Base-by-base conservation (phyloP, 2,888 invertebrate species). In the Lycia hirtaria region DNA sequence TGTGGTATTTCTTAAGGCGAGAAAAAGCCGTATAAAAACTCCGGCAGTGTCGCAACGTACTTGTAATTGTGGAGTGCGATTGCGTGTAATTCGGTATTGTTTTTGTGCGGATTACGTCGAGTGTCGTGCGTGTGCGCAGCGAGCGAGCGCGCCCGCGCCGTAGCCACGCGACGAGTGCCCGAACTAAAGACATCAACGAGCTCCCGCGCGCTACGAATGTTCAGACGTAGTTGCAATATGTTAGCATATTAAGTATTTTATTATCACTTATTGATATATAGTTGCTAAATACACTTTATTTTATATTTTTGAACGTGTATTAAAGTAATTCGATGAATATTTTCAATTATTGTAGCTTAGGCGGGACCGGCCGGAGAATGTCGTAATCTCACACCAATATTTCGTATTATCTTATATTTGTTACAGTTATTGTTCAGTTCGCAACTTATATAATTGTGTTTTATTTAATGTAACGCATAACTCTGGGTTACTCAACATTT, bases 31-130 rank as follows among this genome's bases (percentile, higher is more conserved):
- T 35, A 47, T 38, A 56, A 62, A 62, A 57, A 56, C 41, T 9
- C 19, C 48, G 47, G 30, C 22, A 48, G 35, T 62, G 38, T 48
- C 28, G 56, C 30, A 60, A 60, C 30, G n/a, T 7, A 47, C 47
- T 49, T 51, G 50, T 56, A 53, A 54, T 56, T 56, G 43, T 5
- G 24, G 17, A 48, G 28, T 22, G 43, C 33, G 32, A 48, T 63
- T 57, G 63, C 63, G 49, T 49, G 30, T 41, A 57, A 55, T 55
- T 55, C 41, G 44, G 38, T 49, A 64, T 58, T 60, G 58, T 56
- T 63, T 63, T 63, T 64, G 55, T 14, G 28, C 17, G 52, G 41
- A 37, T 53, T 54, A 50, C 47, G 33, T 43, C 26, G 35, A 30
- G 24, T 38, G 7, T n/a, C 14, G 24, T 38, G 38, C 41, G 50